A percentile compares a stretch with the other conserved stretches of the same genome.
Conservation (phyloP, 2,113 vertebrate genomes). For the Tetrao urogallus region DNA sequence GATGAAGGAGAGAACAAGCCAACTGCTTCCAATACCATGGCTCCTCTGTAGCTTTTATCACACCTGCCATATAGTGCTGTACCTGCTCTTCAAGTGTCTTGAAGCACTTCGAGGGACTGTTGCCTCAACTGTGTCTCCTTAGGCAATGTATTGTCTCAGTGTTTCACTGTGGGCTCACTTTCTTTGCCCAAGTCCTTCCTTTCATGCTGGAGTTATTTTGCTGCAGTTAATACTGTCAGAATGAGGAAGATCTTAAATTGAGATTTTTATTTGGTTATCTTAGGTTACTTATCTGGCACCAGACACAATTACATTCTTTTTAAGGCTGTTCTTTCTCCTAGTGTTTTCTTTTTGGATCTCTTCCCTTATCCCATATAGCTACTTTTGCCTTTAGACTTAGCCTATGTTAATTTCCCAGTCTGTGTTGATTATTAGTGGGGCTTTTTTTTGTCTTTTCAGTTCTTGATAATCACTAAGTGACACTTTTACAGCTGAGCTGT, state of each 20-base stretch:
- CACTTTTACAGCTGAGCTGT: slow-evolving; percentile 27
- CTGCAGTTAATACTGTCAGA: not conserved
- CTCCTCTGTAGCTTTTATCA: not conserved
- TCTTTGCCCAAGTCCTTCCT: not conserved
- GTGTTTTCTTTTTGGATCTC: not conserved
- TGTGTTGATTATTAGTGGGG: slow-evolving; percentile 24
- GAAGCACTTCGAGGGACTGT: not conserved
- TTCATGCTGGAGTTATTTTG: not conserved
- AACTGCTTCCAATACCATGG: not conserved
- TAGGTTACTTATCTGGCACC: not conserved
- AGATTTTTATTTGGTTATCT: not conserved
- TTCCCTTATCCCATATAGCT: not conserved
- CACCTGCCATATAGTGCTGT: not conserved
- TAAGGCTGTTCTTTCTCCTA: not conserved
- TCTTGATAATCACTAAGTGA: slow-evolving; percentile 12
- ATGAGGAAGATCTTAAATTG: not conserved
- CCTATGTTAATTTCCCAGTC: slow-evolving; percentile 26
- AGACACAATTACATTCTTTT: not conserved
- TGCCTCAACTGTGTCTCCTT: not conserved
- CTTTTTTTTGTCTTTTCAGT: not conserved
- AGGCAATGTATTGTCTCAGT: rapidly evolving
- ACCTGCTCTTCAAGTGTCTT: not conserved
- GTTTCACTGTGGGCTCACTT: not conserved
- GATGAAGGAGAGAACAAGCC: not conserved
- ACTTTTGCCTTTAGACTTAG: slow-evolving; percentile 2